Evolutionary conservation across 2,888 invertebrate species (phyloP), one percentile per base, ranked within the genome.

Genomic region (Chaetoderma sp.): DNA sequence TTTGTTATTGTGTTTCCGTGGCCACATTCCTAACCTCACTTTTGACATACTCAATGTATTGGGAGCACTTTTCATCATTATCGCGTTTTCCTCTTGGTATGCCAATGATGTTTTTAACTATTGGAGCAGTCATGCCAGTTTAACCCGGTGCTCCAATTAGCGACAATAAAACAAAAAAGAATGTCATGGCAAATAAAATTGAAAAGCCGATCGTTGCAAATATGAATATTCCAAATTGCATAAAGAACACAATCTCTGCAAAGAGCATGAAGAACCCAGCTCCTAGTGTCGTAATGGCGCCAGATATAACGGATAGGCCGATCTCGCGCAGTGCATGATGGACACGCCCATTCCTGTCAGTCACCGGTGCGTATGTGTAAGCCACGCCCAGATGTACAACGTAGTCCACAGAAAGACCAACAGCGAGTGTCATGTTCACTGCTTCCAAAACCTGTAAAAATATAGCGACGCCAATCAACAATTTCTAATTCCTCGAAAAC

Each of bases 311-410:
- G 1, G 81, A 80, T 1, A 78, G 71, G 0, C 80, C 81, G 33
- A 79, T 77, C 8, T 73, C 70, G 32, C 73, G 70, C 16, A 81
- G 60, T 72, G 78, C 75, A 57, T 75, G 68, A 32, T 65, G 68
- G 23, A 78, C 76, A 18, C 77, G 67, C 36, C 74, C 75, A 39
- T 66, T 57, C 32, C 80, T 70, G 39, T 65, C 60, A 10, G 67
- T n/a, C 18, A 62, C 66, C 6, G 69, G 64, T 2, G 79, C 71
- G 58, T 71, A 65, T 47, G 70, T 64, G 65, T 81, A 81, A 13
- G 77, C 79, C 54, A 80, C 80, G 13, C 79, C 80, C 16, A 81
- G 64, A 65, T 81, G 81, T 4, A 81, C 81, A 1, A 79, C 71
- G 47, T 81, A 79, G 59, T 81, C 81, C n/a, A 81, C 77, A 3